Base-by-base conservation (phyloP, 2,797 vertebrate species). In the Coregonus ussuriensis region DNA sequence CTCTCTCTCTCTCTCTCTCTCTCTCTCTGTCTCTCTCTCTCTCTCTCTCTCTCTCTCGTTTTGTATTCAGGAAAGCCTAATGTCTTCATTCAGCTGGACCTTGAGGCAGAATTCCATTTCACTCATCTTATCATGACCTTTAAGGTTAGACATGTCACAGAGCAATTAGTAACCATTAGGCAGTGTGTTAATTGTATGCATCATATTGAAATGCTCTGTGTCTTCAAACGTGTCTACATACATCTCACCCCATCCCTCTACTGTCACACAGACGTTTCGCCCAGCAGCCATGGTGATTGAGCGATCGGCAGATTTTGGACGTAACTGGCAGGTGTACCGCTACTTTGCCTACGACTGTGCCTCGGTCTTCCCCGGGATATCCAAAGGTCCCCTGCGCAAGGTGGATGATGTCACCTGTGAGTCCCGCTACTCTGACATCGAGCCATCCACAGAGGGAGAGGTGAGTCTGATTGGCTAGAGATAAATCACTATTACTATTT, bases 381-480 rank as follows among this genome's bases (percentile, higher is more conserved):
- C 95, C 9, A 90, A 87, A 0, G 96, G 93, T 41, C 92, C 95
- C 0, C 91, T 94, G 0, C 91, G 88, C 3, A 94, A 88, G 66
- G 94, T 97, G 2, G 96, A 99, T 0, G 97, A 98, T 0, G 83
- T 99, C 0, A 80, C 98, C 88, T 99, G 98, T 7, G 98, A 99
- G 87, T 96, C 97, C 0, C 96, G 98, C 70, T 99, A 99, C 89
- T 98, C 98, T 0, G 98, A 99, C 87, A 99, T 99, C 0, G 98
- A 99, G 79, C 98, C 98, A 0, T 99, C 98, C 3, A 98, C 96
- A 0, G 97, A 98, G 86, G 98, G 98, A 82, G 98, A 99, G 96
- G 98, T 99, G 83, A 95, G 95, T 70, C 14, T 67, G 9, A 66
- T 7, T 7, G 41, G 53, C 51, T 15, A 33, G 5, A 15, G 7